A percentile compares a stretch with the other conserved stretches of the same genome.
These are phyloP conservation scores for Sericinus montela DNA, from an alignment of 2,888 invertebrate species.

Conservation along the genomic window DNA sequence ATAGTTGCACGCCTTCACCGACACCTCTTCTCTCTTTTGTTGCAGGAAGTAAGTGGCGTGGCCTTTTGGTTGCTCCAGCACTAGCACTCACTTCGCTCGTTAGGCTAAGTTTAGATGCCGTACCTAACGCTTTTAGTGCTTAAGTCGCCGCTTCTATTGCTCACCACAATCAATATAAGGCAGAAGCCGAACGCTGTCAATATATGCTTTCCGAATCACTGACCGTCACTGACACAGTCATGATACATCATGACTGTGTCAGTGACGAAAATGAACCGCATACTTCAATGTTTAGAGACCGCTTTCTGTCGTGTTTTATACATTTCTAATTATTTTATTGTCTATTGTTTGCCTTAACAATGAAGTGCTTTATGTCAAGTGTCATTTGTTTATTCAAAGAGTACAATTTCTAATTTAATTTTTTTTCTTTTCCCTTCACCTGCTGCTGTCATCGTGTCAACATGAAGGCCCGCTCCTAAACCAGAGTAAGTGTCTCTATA, in stretches of 20 bases:
- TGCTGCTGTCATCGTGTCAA: slow-evolving; percentile 57
- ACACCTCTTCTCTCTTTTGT: slow-evolving; percentile 73
- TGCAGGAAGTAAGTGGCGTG: slow-evolving; percentile 80
- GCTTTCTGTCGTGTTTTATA: slow-evolving; percentile 2
- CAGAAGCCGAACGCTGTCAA: slow-evolving; percentile 42
- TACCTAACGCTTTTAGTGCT: slow-evolving; percentile 67
- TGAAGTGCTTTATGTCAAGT: slow-evolving; percentile 19
- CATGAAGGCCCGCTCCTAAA: slow-evolving; percentile 83
- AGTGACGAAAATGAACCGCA: not conserved
- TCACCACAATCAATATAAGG: slow-evolving; percentile 50
- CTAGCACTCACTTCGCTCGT: slow-evolving; percentile 66
- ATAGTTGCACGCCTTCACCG: slow-evolving; percentile 70
- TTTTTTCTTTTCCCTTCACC: slow-evolving; percentile 54
- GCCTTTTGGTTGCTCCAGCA: slow-evolving; percentile 73
- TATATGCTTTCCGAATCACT: slow-evolving; percentile 47
- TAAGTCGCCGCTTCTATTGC: slow-evolving; percentile 60
- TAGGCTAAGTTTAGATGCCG: slow-evolving; percentile 64
- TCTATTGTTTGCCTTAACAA: slow-evolving; percentile 28
- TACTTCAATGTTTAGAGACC: not conserved
- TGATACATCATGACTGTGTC: slow-evolving; percentile 35
- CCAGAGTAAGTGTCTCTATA: slow-evolving; percentile 80
- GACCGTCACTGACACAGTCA: too few species aligned
- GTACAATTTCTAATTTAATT: slow-evolving; percentile 49
- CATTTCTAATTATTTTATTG: slow-evolving; percentile 15
- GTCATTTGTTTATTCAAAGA: slow-evolving; percentile 14